phyloP scores from a whole-genome alignment of 2,113 vertebrate species.

The Aythya baeri region DNA sequence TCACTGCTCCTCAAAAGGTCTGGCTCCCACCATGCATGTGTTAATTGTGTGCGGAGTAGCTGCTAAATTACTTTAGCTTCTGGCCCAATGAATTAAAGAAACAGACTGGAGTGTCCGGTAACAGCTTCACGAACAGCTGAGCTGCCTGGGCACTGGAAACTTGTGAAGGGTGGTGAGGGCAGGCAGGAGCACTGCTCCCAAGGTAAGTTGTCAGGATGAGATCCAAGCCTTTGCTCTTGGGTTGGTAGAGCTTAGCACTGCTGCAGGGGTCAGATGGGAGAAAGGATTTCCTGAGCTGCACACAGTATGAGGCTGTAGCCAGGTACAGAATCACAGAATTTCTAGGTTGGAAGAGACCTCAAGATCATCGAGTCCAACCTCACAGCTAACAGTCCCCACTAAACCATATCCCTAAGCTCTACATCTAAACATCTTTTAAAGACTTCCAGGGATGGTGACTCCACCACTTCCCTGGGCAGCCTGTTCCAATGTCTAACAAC shows the following conservation, averaged over 20 bases:
- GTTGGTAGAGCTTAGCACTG: not conserved
- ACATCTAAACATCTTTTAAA: too few species aligned
- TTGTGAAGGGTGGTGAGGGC: not conserved
- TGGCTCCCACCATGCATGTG: fast-evolving
- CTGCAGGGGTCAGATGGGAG: not conserved
- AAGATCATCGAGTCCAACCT: too few species aligned
- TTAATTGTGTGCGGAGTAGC: not conserved
- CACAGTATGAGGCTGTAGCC: not conserved
- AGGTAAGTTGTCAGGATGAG: not conserved
- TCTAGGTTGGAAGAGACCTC: too few species aligned
- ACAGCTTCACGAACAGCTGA: not conserved
- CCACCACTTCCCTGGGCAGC: too few species aligned
- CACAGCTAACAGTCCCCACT: too few species aligned
- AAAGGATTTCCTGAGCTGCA: not conserved
- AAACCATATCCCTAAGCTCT: too few species aligned
- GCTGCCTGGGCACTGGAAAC: not conserved
- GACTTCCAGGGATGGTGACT: too few species aligned
- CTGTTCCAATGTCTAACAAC: too few species aligned
- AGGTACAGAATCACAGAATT: too few species aligned
- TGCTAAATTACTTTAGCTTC: not conserved
- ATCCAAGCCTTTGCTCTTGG: not conserved
- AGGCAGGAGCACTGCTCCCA: not conserved
- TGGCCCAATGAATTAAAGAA: not conserved
- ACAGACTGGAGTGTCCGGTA: not conserved
- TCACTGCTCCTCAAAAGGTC: not conserved